Base-by-base conservation (phyloP, 2,113 vertebrate species). In the Vicugna pacos region DNA sequence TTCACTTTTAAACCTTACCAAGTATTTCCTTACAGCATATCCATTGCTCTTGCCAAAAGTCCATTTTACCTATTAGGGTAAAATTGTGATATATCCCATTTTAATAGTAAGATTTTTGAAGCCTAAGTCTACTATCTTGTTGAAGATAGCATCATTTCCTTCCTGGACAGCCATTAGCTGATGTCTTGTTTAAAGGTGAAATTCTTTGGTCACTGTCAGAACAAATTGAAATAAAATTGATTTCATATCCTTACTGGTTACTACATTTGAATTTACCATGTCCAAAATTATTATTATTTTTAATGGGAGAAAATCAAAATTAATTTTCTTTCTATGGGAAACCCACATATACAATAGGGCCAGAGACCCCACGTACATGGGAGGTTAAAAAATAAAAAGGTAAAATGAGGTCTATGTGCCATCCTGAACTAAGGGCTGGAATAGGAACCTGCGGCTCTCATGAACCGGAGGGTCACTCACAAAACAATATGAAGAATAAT, bases 1-100 rank as follows among this genome's bases (percentile, higher is more conserved):
- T 96, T 76, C 5, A 60, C 90, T 95, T 95, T 93, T 58, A 72
- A 93, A n/a, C 26, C 70, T 93, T 4, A 38, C 26, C 30, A 91
- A 56, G 10, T 52, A 83, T 90, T 96, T 96, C 28, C 15, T 94
- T 69, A 58, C 38, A 85, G 24, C 46, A 30, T 58, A 85, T 52
- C 35, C 38, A 35, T 69, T 97, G 58, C 48, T 38, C 35, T 94
- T 88, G 30, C 10, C 38, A 70, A 70, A 95, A 92, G 4, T 50
- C 2, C 54, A 58, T 90, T 92, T 16, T 79, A 69, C 20, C 0
- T 67, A 30, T 62, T 73, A 48, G 17, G 38, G 32, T 30, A 81
- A 81, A 92, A 52, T 67, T 72, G 50, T 70, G 42, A 14, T 30
- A 80, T 10, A 32, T 6, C 4, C 1, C 6, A 58, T 64, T 94